Conservation (phyloP, 2,113 vertebrate genomes). For the Acrocephalus arundinaceus region DNA sequence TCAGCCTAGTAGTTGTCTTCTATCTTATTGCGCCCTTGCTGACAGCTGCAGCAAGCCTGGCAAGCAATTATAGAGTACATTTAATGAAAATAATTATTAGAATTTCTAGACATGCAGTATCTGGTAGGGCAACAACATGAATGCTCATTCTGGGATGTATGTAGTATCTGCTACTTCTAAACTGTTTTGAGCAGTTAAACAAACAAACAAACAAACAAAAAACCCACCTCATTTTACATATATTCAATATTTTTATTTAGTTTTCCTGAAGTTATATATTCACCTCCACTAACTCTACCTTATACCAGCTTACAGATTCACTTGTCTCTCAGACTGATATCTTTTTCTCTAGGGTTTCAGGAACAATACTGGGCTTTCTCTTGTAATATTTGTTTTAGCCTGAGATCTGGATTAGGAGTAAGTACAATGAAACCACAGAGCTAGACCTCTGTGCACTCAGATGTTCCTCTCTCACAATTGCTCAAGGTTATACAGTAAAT, state of each 20-base stretch:
- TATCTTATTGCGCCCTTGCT: neutral
- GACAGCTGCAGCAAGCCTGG: neutral
- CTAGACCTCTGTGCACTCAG: neutral
- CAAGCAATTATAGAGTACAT: neutral
- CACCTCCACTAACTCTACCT: neutral
- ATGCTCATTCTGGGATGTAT: neutral
- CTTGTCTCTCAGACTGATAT: neutral
- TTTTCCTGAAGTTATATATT: neutral
- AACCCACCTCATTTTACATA: neutral
- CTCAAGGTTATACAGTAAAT: neutral
- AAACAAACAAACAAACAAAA: neutral
- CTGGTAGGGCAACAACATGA: neutral
- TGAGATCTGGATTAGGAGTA: neutral
- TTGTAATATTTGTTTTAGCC: neutral
- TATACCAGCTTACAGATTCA: neutral
- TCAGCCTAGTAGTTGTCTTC: neutral
- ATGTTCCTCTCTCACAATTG: neutral
- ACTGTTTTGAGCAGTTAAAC: neutral
- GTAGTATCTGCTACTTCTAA: neutral
- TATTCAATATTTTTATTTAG: neutral
- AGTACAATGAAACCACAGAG: neutral
- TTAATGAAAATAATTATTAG: neutral
- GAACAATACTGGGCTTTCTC: neutral
- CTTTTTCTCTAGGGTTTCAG: neutral
- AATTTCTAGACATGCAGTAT: neutral